These are phyloP conservation scores for Yponomeuta evonymella DNA, from an alignment of 2,888 invertebrate species.

Conservation along the genomic window DNA sequence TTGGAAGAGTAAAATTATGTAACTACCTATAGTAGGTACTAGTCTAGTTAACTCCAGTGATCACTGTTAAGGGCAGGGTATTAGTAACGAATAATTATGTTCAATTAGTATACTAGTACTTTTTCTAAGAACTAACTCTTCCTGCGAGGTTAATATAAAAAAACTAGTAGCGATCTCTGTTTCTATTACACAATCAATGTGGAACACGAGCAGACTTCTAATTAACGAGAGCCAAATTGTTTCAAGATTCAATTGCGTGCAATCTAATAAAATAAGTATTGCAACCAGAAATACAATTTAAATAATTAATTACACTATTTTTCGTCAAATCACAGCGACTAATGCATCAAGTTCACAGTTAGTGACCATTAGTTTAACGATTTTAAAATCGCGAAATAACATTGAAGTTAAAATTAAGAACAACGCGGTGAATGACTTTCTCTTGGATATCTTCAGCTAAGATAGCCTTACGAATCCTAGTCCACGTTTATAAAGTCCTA, in stretches of 20 bases:
- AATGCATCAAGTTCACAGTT: neutral
- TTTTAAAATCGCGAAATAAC: neutral
- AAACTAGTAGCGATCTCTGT: slow-evolving; percentile 35
- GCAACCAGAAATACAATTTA: slow-evolving; percentile 10
- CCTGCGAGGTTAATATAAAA: slow-evolving; percentile 40
- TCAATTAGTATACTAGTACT: slow-evolving; percentile 42
- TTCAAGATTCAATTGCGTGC: neutral
- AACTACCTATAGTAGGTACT: too few species aligned
- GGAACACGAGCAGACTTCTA: neutral
- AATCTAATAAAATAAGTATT: neutral
- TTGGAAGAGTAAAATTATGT: too few species aligned
- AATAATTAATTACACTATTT: slow-evolving; percentile 1
- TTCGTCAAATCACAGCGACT: neutral
- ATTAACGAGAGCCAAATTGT: neutral
- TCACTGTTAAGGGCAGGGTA: neutral
- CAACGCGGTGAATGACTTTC: slow-evolving; percentile 46
- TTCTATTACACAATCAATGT: slow-evolving; percentile 40
- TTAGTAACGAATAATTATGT: slow-evolving; percentile 26
- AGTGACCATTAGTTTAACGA: neutral
- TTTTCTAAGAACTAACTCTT: slow-evolving; percentile 40
- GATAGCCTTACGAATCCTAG: neutral
- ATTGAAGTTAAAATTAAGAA: slow-evolving; percentile 7
- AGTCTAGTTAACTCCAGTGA: too few species aligned
- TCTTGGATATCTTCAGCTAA: slow-evolving; percentile 25
- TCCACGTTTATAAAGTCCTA: neutral